Conservation (phyloP, 2,113 vertebrate genomes). For the Mobula birostris region DNA sequence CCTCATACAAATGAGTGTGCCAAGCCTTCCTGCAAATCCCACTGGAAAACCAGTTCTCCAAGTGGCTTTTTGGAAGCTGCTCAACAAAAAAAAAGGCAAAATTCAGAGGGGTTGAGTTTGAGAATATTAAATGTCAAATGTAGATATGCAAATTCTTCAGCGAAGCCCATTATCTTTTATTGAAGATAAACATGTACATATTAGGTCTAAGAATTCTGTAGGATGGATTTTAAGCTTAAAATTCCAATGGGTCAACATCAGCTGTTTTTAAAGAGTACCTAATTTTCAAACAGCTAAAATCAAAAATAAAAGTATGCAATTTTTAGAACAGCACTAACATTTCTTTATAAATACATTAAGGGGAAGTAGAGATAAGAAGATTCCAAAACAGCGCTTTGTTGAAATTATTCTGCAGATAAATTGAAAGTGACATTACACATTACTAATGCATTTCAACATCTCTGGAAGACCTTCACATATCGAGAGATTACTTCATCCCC, state of each 20-base stretch:
- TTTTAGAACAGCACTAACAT: not conserved
- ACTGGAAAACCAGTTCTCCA: not conserved
- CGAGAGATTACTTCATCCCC: conserved; percentile 12
- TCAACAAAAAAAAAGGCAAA: conserved; percentile 16
- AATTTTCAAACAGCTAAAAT: conserved; percentile 24
- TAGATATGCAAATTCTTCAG: conserved; percentile 22
- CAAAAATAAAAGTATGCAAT: conserved; percentile 17
- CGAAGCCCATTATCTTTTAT: conserved; percentile 23
- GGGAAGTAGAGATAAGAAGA: conserved; percentile 25
- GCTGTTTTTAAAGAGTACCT: conserved; percentile 3
- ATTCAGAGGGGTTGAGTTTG: not conserved
- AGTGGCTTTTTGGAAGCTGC: not conserved
- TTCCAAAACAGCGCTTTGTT: conserved; percentile 36
- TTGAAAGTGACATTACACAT: conserved; percentile 35
- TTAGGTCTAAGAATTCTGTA: conserved; percentile 23
- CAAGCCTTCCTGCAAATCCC: not conserved
- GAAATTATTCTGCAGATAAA: conserved; percentile 36
- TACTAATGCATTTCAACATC: conserved; percentile 35
- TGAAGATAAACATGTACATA: conserved; percentile 23
- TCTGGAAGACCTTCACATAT: conserved; percentile 1
- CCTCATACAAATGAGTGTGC: too few species aligned
- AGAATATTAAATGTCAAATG: conserved; percentile 2
- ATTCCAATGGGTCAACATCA: conserved; percentile 3
- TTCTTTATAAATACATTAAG: conserved; percentile 33
- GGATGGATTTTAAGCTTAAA: conserved; percentile 24